These are phyloP conservation scores for Chrysodeixis includens DNA, from an alignment of 2,888 invertebrate genomes.

Conservation along the genomic window DNA sequence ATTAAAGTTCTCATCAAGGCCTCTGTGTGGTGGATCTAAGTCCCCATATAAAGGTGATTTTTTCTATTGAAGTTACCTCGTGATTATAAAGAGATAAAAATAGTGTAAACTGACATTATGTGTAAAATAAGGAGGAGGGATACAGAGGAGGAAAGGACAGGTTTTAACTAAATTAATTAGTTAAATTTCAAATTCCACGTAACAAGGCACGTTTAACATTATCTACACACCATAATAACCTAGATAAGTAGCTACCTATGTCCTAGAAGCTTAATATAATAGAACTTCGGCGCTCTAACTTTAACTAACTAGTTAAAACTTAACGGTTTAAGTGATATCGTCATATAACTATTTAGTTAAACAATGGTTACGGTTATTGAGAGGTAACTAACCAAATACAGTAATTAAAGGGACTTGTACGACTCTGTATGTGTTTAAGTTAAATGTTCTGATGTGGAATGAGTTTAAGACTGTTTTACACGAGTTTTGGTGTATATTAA, in stretches of 20 bases:
- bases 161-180: background rate
- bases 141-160: too few relatives aligned
- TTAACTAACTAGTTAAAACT: slow-evolving; percentile 20
- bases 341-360: slow-evolving; percentile 13
- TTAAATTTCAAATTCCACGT: background rate
- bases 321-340: slow-evolving; percentile 8
- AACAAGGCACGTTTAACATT: background rate
- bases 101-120: too few relatives aligned
- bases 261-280: background rate
- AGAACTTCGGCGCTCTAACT: slow-evolving; percentile 5
- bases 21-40: too few relatives aligned
- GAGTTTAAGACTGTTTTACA: background rate
- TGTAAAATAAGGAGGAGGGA: too few relatives aligned
- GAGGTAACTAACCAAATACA: slow-evolving; percentile 18
- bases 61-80: too few relatives aligned
- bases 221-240: background rate
- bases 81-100: too few relatives aligned
- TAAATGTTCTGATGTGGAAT: background rate
- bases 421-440: background rate
- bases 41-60: too few relatives aligned
- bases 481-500: too few relatives aligned
- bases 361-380: slow-evolving; percentile 34
- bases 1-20: too few relatives aligned
- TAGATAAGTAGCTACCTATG: background rate
- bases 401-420: slow-evolving; percentile 22